Conservation (phyloP, 2,113 vertebrate genomes). For the Strix uralensis region DNA sequence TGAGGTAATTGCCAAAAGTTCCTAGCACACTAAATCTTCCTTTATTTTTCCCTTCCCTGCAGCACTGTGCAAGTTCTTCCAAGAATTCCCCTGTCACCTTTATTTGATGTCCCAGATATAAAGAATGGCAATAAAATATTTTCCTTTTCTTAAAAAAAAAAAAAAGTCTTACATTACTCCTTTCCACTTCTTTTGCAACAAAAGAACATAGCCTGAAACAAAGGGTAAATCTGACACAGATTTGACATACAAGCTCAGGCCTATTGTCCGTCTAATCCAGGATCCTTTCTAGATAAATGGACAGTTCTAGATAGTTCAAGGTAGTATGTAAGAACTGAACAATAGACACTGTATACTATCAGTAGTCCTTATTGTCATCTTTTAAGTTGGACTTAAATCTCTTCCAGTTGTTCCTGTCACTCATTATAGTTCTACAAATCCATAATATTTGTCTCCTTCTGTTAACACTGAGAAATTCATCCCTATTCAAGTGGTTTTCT, state of each 20-base stretch:
- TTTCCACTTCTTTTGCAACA: neutral
- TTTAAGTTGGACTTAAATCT: neutral
- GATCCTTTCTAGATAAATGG: neutral
- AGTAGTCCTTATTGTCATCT: neutral
- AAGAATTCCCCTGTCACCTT: neutral
- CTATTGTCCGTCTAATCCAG: neutral
- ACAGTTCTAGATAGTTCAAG: neutral
- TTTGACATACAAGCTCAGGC: neutral
- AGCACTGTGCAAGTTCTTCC: neutral
- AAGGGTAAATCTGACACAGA: neutral
- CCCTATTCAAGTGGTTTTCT: neutral
- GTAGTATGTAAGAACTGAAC: neutral
- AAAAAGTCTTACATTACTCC: neutral
- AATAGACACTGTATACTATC: neutral
- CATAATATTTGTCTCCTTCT: neutral
- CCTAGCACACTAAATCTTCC: neutral
- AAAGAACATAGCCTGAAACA: neutral
- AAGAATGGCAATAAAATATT: neutral
- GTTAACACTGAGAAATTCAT: neutral
- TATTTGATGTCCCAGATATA: neutral
- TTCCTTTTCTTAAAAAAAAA: neutral
- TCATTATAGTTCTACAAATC: neutral
- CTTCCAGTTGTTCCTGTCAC: neutral
- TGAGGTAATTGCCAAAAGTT: neutral
- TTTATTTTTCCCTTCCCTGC: neutral